Conservation (phyloP, 2,888 invertebrate species). For the Rhagonycha fulva region DNA sequence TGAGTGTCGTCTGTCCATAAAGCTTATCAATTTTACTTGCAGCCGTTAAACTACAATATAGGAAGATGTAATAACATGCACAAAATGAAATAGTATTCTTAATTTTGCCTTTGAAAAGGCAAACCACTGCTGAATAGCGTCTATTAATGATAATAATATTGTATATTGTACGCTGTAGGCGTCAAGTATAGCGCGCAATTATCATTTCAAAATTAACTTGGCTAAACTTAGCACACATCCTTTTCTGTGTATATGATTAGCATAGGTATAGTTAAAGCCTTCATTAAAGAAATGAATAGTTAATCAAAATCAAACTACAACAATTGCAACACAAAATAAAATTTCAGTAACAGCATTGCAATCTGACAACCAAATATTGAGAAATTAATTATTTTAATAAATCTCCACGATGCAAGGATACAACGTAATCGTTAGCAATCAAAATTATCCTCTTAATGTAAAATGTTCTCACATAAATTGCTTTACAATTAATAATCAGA, state of each 20-base stretch:
- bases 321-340: background rate
- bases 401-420: background rate
- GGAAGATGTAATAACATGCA: background rate
- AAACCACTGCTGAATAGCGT: background rate
- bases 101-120: background rate
- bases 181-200: background rate
- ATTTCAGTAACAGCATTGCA: background rate
- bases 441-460: background rate
- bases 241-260: background rate
- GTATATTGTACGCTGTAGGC: background rate
- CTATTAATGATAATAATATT: slow-evolving; percentile 2
- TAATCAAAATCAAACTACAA: background rate
- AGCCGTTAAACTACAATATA: background rate
- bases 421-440: background rate
- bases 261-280: background rate
- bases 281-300: background rate
- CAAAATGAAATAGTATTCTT: background rate
- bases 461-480: background rate
- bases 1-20: background rate
- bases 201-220: background rate
- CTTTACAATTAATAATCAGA: background rate
- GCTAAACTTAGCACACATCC: background rate
- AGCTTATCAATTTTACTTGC: background rate
- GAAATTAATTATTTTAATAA: background rate
- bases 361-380: background rate